Evolutionary conservation across 2,113 vertebrate species (phyloP).

Genomic region (Platycercus adscitus): DNA sequence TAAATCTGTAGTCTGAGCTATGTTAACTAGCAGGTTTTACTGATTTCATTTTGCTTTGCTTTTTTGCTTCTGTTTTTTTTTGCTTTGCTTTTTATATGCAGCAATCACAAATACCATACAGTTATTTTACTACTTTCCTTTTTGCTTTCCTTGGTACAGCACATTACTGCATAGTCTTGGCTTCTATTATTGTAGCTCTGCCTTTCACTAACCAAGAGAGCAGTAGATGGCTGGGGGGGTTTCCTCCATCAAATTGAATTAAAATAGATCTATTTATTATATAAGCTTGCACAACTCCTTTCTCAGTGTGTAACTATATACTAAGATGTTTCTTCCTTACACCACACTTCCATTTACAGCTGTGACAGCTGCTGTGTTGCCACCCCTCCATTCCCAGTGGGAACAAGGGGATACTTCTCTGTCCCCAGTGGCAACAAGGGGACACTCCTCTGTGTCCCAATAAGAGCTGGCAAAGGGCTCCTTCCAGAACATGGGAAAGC

Average conservation of each 20-base stretch:
- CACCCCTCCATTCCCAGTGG: background rate
- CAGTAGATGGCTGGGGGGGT: rapidly evolving
- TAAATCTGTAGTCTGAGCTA: background rate
- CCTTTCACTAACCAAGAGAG: background rate
- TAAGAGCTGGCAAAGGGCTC: background rate
- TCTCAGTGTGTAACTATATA: background rate
- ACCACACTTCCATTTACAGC: background rate
- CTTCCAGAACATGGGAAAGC: background rate
- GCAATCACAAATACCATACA: background rate
- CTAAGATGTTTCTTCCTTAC: background rate
- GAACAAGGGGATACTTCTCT: background rate
- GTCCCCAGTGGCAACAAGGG: background rate
- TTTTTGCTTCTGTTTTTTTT: background rate
- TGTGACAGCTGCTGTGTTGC: background rate
- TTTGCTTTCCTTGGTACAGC: background rate
- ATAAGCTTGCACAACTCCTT: background rate
- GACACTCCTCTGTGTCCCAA: background rate
- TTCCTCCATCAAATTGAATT: background rate
- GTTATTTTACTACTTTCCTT: background rate
- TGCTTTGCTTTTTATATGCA: background rate
- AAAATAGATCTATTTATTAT: background rate
- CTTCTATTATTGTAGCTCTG: background rate
- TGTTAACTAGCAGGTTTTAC: background rate
- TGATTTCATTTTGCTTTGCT: background rate
- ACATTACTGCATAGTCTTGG: background rate